Base-by-base conservation (phyloP, 2,888 invertebrate genomes). In the Drosophila melanosoma region DNA sequence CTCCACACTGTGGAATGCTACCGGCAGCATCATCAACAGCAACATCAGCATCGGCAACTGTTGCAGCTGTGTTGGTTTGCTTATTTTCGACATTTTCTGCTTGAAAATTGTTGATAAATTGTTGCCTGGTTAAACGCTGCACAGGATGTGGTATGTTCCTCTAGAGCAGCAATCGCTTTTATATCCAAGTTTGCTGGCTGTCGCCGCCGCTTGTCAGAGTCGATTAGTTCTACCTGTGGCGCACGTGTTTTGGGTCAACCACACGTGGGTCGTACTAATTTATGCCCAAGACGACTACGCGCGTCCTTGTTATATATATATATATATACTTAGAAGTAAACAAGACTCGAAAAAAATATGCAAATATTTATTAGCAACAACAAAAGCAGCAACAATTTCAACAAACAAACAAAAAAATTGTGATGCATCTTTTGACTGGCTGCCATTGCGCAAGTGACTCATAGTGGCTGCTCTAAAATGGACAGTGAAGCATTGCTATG, bases 391-490 rank as follows among this genome's bases (percentile, higher is more conserved):
- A 74, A n/a, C 56, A 51, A 33, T 57, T 69, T 89, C 89, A 85
- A 85, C 89, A 85, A 85, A 87, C 83, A 88, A 69, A 82, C 84
- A 85, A 85, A 85, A 85, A 75, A 83, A 79, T 69, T 87, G 76
- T 84, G 89, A 87, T 81, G 89, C 84, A 84, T 87, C 84, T 83
- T 57, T 81, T 83, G 76, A 83, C 76, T 86, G 68, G 54, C 66
- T 86, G 89, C 73, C 82, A 77, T 66, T 67, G 72, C 72, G 57
- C 52, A 15, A 33, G 66, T 86, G 86, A 88, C 68, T 85, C 87
- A 87, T 40, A 0, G 56, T 23, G 15, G 76, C 10, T 56, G 67
- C 38, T 36, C 60, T 59, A 52, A 35, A 71, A 57, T 26, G 29
- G 51, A 78, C 80, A 68, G 80, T 78, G 35, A 38, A 53, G 59